Evolutionary conservation across 2,888 invertebrate genomes (phyloP).

Genomic region (Mesorhabditis belari): DNA sequence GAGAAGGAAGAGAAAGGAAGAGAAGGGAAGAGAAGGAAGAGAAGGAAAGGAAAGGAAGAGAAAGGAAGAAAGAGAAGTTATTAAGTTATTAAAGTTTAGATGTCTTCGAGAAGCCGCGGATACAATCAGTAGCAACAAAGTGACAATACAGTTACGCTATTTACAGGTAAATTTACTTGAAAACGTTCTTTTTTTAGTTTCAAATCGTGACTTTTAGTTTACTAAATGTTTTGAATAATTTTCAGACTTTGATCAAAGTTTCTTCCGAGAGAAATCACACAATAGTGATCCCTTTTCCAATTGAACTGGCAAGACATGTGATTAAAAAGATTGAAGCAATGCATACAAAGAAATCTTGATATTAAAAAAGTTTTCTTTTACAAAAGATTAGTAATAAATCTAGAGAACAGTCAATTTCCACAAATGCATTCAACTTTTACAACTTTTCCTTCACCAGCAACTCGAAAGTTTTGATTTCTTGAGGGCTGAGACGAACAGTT

Average conservation of each 20-base stretch:
- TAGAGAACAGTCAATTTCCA: neutral
- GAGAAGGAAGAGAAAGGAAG: too few relatives aligned
- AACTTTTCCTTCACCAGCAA: neutral
- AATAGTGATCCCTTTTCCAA: conserved; percentile 45
- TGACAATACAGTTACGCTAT: conserved; percentile 87
- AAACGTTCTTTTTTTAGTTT: conserved; percentile 18
- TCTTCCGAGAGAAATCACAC: conserved; percentile 41
- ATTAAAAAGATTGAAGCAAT: conserved; percentile 10
- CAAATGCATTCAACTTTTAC: neutral
- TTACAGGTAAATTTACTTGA: conserved; percentile 59
- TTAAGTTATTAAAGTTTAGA: conserved; percentile 5
- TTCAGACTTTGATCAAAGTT: conserved; percentile 40
- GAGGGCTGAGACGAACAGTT: neutral
- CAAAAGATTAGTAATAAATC: too few relatives aligned
- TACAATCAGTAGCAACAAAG: conserved; percentile 84
- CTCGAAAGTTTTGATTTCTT: neutral
- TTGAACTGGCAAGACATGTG: conserved; percentile 35
- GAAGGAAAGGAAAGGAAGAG: too few relatives aligned
- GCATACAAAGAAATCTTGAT: neutral
- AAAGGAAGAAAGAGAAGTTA: neutral
- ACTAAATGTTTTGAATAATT: too few relatives aligned
- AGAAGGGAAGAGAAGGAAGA: too few relatives aligned
- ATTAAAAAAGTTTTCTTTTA: too few relatives aligned
- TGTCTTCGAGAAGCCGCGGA: conserved; percentile 82
- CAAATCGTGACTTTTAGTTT: conserved; percentile 32